Conservation (phyloP, 2,797 vertebrate species). For the Australoheros facetus region DNA sequence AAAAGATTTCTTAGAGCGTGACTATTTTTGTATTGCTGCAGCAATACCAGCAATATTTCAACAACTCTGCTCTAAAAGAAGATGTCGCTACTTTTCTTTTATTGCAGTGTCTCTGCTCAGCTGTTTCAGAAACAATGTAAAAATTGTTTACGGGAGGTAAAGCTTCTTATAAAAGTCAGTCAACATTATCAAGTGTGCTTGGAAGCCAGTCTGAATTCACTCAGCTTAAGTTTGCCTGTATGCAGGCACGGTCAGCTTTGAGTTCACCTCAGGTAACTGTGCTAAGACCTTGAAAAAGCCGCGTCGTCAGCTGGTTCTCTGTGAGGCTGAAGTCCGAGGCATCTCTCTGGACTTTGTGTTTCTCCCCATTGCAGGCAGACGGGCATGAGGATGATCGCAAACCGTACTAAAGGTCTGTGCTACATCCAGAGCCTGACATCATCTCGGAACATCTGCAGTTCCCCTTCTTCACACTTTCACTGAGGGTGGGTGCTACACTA, state of each 20-base stretch:
- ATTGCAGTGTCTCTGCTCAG: background rate
- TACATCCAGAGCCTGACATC: conserved; percentile 77
- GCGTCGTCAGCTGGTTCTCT: conserved; percentile 30
- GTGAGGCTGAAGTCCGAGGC: conserved; percentile 38
- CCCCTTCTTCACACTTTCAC: conserved; percentile 66
- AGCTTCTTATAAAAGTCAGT: conserved; percentile 10
- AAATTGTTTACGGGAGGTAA: conserved; percentile 24
- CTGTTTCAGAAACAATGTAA: conserved; percentile 28
- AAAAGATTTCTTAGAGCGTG: conserved; percentile 17
- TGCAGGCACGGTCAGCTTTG: conserved; percentile 29
- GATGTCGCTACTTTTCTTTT: conserved; percentile 29
- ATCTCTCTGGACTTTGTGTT: conserved; percentile 37
- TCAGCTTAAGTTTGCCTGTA: conserved; percentile 12
- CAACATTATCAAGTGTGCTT: conserved; percentile 6
- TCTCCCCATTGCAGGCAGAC: conserved; percentile 39
- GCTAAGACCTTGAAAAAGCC: conserved; percentile 70
- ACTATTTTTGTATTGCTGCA: conserved; percentile 1
- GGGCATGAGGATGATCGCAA: conserved; percentile 18
- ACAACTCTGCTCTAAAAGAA: conserved; percentile 29
- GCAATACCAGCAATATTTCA: conserved; percentile 23
- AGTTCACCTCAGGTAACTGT: conserved; percentile 76
- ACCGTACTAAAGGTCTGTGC: conserved; percentile 52
- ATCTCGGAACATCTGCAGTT: conserved; percentile 83
- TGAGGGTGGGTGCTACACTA: conserved; percentile 74
- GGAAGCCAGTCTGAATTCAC: conserved; percentile 15